Evolutionary conservation across 1,140 invertebrate species (phyloP).

Genomic region (Pseudomyrmex cubaensis): DNA sequence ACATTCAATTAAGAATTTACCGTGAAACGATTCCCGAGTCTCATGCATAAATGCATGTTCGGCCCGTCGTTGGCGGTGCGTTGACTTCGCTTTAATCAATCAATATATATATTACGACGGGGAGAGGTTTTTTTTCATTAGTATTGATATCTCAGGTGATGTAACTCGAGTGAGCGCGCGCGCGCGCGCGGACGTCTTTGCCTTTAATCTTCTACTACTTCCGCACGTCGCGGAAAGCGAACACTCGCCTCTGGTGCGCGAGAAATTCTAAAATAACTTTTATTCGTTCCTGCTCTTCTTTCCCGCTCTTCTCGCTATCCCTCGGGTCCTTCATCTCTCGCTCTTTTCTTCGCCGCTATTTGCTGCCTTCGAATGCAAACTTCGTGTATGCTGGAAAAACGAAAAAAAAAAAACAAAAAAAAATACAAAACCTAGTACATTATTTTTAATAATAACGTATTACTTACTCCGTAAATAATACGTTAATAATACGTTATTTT

Average conservation of each 20-base stretch:
- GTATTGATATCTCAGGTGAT: not conserved
- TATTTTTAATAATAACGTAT: too few relatives aligned
- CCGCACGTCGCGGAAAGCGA: not conserved
- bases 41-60: slow-evolving; percentile 45
- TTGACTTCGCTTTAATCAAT: slow-evolving; percentile 32
- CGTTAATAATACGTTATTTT: too few relatives aligned
- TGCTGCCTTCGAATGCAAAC: not conserved
- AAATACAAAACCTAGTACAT: too few relatives aligned
- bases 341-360: not conserved
- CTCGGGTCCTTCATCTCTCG: not conserved
- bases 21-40: not conserved
- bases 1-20: slow-evolving; percentile 49
- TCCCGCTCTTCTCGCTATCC: not conserved
- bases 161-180: too few relatives aligned
- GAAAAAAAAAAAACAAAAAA: too few relatives aligned
- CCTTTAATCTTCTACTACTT: slow-evolving; percentile 35
- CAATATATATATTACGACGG: slow-evolving; percentile 1
- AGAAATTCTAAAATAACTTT: slow-evolving; percentile 26
- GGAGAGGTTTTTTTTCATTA: not conserved
- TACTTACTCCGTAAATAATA: too few relatives aligned
- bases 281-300: not conserved
- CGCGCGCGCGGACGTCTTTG: not conserved
- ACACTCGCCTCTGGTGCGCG: not conserved
- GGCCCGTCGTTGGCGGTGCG: not conserved
- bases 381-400: not conserved